A percentile compares a stretch with the other conserved stretches of the same genome.
Evolutionary conservation across 2,888 invertebrate genomes (phyloP).

Genomic region (Pandemis corylana): DNA sequence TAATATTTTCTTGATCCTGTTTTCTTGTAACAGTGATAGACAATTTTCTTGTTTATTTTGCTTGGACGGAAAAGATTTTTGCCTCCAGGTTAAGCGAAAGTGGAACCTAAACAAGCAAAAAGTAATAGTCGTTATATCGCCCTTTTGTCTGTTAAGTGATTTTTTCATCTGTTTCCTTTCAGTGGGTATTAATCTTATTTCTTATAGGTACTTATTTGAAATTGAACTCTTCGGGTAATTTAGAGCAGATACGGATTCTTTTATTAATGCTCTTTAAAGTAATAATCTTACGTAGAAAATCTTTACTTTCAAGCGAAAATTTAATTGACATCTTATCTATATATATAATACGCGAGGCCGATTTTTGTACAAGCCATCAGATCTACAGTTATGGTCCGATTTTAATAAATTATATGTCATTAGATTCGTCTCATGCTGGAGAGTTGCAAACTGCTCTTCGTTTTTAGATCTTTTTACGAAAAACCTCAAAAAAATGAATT

Average conservation of each 20-base stretch:
- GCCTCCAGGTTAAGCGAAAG: background rate
- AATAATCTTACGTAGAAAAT: background rate
- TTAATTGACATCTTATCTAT: background rate
- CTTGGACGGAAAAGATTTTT: background rate
- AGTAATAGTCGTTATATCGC: background rate
- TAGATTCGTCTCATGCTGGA: too few species aligned
- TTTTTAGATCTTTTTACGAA: too few species aligned
- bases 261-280: background rate
- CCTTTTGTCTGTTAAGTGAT: background rate
- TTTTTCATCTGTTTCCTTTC: background rate
- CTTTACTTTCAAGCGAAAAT: background rate
- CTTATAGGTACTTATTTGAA: background rate
- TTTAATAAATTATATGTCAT: too few species aligned
- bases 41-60: background rate
- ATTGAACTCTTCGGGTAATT: background rate
- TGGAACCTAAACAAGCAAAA: slow-evolving; percentile 1
- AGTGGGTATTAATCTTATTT: background rate
- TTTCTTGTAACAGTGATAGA: too few species aligned
- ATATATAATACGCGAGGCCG: too few species aligned
- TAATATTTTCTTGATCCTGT: too few species aligned
- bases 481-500: too few species aligned
- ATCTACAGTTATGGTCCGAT: too few species aligned
- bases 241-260: background rate
- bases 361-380: too few species aligned
- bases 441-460: too few species aligned